Percentiles rank a stretch among this genome's conserved stretches.
These are phyloP conservation scores for Coptodon bakossiorum DNA, from an alignment of 2,113 vertebrate genomes.

Conservation along the genomic window DNA sequence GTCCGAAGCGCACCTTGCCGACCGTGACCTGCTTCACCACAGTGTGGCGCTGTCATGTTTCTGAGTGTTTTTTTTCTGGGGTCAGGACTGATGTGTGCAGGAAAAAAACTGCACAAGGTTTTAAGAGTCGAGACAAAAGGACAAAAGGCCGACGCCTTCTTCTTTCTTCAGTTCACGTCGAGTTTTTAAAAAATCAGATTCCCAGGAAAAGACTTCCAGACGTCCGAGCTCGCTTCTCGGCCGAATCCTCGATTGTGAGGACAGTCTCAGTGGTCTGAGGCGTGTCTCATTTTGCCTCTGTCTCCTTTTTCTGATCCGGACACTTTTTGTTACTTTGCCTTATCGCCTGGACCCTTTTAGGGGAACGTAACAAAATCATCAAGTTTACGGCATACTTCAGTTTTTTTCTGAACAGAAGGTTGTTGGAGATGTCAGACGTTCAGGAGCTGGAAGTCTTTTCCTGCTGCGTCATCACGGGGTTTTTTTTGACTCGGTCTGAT, in stretches of 20 bases:
- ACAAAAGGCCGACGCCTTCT: fast-evolving
- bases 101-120: background rate
- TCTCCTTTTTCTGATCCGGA: background rate
- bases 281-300: background rate
- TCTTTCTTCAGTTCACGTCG: background rate
- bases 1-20: background rate
- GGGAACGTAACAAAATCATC: background rate
- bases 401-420: background rate
- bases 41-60: background rate
- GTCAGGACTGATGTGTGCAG: background rate
- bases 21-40: fast-evolving
- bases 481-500: fast-evolving
- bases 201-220: background rate
- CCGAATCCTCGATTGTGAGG: background rate
- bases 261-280: background rate
- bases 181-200: background rate
- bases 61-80: background rate
- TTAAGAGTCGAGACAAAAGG: background rate
- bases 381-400: background rate
- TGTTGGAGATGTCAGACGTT: background rate
- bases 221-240: background rate
- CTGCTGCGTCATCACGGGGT: background rate
- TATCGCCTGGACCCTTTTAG: background rate
- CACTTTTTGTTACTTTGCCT: background rate
- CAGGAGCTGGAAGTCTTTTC: background rate